Base-by-base conservation (phyloP, 2,797 vertebrate species). In the Hemibagrus guttatus region DNA sequence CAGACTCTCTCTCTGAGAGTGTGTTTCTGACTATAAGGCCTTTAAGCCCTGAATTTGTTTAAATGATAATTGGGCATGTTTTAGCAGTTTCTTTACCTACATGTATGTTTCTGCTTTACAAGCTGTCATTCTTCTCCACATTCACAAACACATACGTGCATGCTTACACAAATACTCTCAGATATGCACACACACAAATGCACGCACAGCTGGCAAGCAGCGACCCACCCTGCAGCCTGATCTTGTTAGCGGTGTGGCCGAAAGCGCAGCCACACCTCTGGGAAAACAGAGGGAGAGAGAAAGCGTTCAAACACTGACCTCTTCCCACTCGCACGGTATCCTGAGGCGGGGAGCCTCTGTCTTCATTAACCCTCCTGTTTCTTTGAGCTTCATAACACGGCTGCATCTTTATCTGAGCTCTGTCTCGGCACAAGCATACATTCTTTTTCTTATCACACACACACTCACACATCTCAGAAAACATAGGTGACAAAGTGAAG, bases 221-320 rank as follows among this genome's bases (percentile, higher is more conserved):
- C 91, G 91, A 91, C 92, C 92, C 93, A 93, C 89, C 91, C 92
- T 84, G 88, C 94, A 95, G 93, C 94, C 93, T 94, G 94, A 93
- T 95, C 92, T 94, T 92, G 93, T 95, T 95, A 95, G 93, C 64
- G 66, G 90, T 90, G 93, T 52, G 87, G 90, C 84, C 85, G 84
- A 92, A 91, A 94, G 91, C 2, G 26, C 87, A 81, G 91, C 93
- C 94, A 94, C 94, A 93, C 93, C 93, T 94, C 91, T 83, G 84
- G 89, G 90, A 84, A 74, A 84, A 88, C 75, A 88, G 83, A 11
- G 31, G 89, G 83, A 69, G 68, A 81, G 82, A 84, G 80, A 72
- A 71, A 86, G 84, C 12, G 84, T 76, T 87, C 91, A 0, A 39
- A 63, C 75, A 87, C 88, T 82, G 74, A 93, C 88, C 92, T 87